Conservation (phyloP, 1,140 invertebrate species). For the Magallana angulata region DNA sequence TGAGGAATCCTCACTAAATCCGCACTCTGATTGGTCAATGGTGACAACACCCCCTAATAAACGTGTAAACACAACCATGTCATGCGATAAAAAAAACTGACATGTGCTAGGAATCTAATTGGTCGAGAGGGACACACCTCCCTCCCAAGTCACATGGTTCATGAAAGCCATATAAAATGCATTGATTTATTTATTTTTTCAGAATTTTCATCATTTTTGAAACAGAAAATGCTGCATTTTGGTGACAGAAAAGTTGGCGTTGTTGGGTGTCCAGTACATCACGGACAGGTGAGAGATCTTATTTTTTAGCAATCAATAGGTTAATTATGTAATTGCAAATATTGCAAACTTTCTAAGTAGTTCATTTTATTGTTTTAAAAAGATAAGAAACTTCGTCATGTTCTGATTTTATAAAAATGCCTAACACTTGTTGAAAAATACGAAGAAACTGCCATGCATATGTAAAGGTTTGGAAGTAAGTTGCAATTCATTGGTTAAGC, state of each 20-base stretch:
- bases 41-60: conserved; percentile 11
- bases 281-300: conserved; percentile 51
- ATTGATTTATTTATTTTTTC: conserved; percentile 24
- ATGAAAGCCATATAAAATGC: background rate
- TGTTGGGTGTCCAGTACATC: conserved; percentile 53
- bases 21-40: background rate
- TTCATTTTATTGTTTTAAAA: no score
- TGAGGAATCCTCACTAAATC: background rate
- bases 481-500: background rate
- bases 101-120: conserved; percentile 12
- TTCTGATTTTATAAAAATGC: no score
- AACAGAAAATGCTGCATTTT: conserved; percentile 11
- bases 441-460: no score
- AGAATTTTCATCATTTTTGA: conserved; percentile 20
- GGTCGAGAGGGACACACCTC: conserved; percentile 35
- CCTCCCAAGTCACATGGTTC: background rate
- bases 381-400: no score
- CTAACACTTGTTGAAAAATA: no score
- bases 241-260: conserved; percentile 40
- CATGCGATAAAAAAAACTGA: background rate
- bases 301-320: background rate
- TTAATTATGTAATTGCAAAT: no score
- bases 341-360: no score
- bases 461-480: no score
- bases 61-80: conserved; percentile 14